Evolutionary conservation across 2,797 vertebrate species (phyloP), one percentile per base, ranked within the genome.

Genomic region (Propithecus perrieri): DNA sequence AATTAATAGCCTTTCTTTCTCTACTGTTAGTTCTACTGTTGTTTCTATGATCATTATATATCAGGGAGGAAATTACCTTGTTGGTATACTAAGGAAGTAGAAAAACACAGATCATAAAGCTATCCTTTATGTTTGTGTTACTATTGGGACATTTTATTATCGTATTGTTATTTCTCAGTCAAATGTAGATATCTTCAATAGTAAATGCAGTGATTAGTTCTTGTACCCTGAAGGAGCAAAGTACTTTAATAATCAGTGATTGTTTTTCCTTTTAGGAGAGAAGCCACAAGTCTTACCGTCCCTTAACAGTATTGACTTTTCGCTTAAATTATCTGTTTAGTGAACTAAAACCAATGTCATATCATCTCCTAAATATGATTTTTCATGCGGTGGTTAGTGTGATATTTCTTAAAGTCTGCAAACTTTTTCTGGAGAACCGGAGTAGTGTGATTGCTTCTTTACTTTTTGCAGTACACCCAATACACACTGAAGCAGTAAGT

Each of bases 401-500:
- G 94, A 98, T 99, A 96, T 99, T 99, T 98, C 99, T 99, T 97
- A 99, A 99, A 76, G 99, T 99, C 94, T 99, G 99, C 97, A 99
- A 99, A 41, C 97, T 99, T 92, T 99, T 99, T 96, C 98, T 99
- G 98, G 99, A 99, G 97, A 98, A 95, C 93, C 99, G 96, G 22
- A 99, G 99, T 97, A 99, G 99, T 83, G 7, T 99, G 95, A 98
- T 99, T 96, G 99, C 99, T 0, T 99, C 99, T 8, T 97, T 99
- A 97, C 99, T 99, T 81, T 99, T 99, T 97, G 99, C 99, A 30
- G 99, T 99, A 65, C 99, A 99, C 95, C 99, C 99, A 87, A 98
- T 99, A 98, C 99, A 99, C 98, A 99, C 99, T 5, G 99, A 99
- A 98, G 99, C 99, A 61, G 99, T 99, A 98, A 99, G 99, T 99